Evolutionary conservation across 2,888 invertebrate genomes (phyloP).

Genomic region (Drosophila nigricruria): DNA sequence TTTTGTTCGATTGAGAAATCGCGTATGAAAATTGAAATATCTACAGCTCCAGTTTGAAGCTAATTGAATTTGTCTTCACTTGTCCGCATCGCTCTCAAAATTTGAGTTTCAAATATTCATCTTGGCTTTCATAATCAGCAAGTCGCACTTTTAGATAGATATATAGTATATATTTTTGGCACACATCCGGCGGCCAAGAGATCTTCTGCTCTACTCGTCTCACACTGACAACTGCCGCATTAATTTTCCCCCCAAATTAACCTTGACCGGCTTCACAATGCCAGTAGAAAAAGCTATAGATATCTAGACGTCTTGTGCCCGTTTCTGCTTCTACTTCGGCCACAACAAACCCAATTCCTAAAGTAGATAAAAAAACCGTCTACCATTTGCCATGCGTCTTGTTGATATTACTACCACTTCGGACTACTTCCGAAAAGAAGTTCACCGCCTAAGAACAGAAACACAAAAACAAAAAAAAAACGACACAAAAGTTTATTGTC

Average conservation of each 20-base stretch:
- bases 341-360: conserved; percentile 36
- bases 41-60: conserved; percentile 40
- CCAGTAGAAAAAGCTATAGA: conserved; percentile 22
- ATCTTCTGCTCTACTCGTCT: conserved; percentile 65
- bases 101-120: conserved; percentile 39
- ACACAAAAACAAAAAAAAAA: neutral
- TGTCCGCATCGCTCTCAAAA: conserved; percentile 32
- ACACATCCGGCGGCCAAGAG: conserved; percentile 70
- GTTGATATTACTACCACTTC: conserved; percentile 24
- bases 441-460: conserved; percentile 61
- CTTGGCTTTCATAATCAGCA: conserved; percentile 25
- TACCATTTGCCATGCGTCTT: conserved; percentile 39
- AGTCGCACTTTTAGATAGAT: conserved; percentile 2
- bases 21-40: conserved; percentile 48
- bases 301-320: conserved; percentile 63
- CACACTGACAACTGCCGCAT: conserved; percentile 62
- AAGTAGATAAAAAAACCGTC: conserved; percentile 38
- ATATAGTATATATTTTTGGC: conserved; percentile 67
- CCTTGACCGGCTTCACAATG: conserved; percentile 82
- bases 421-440: conserved; percentile 72
- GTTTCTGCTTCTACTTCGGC: conserved; percentile 44
- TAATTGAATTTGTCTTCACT: conserved; percentile 63
- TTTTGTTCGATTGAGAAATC: conserved; percentile 69
- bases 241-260: conserved; percentile 75
- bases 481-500: conserved; percentile 69